phyloP scores from a whole-genome alignment of 2,113 vertebrate genomes.

The Tiliqua scincoides region DNA sequence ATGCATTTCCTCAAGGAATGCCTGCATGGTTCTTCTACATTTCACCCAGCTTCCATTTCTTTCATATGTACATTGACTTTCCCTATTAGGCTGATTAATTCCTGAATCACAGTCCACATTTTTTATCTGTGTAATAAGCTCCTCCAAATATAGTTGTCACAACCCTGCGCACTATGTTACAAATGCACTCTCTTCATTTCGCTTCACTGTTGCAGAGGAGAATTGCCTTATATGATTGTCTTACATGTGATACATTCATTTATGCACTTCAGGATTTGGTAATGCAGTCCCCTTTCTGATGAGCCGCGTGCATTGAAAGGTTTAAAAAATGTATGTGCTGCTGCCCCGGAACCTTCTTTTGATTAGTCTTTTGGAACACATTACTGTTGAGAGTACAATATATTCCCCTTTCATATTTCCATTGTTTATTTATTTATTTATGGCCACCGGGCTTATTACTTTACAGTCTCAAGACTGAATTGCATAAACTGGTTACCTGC shows the following conservation, averaged over 20 bases:
- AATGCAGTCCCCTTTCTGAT: background rate
- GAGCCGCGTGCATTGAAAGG: background rate
- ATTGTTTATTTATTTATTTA: constrained; percentile 16
- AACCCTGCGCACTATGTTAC: background rate
- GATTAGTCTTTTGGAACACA: background rate
- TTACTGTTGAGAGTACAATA: background rate
- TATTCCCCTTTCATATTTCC: constrained; percentile 3
- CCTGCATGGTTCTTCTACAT: constrained; percentile 3
- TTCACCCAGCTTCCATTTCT: background rate
- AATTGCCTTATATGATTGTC: background rate
- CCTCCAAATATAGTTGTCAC: background rate
- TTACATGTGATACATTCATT: background rate
- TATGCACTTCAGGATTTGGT: background rate
- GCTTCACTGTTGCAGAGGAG: background rate
- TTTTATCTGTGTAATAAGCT: background rate
- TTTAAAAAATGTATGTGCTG: background rate
- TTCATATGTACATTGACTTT: background rate
- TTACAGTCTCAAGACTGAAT: background rate
- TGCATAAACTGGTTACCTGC: constrained; percentile 4
- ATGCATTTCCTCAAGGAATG: background rate
- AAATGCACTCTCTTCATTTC: background rate
- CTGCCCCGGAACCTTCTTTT: constrained; percentile 14
- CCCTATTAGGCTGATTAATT: constrained; percentile 5
- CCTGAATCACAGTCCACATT: constrained; percentile 18
- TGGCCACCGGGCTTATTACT: background rate